Conservation (phyloP, 2,888 invertebrate species). For the Resseliella maxima region DNA sequence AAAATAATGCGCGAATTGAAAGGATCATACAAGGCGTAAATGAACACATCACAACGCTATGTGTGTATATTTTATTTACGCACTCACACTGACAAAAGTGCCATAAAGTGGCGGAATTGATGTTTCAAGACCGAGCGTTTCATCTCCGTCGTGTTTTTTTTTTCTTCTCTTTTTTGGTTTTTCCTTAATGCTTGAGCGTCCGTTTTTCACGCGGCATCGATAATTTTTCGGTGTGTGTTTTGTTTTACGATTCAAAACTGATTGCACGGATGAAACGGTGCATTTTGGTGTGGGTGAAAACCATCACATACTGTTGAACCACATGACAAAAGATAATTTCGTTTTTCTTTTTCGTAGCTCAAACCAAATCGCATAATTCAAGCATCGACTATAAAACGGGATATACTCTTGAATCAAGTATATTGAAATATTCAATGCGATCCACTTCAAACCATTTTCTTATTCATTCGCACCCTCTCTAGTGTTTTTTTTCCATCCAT, state of each 20-base stretch:
- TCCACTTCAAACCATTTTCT: constrained; percentile 31
- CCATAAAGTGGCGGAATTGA: constrained; percentile 35
- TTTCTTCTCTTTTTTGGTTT: background rate
- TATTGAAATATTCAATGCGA: constrained; percentile 48
- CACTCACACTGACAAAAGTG: background rate
- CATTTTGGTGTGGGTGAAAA: background rate
- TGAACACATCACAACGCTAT: background rate
- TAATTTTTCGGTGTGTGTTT: too few relatives aligned
- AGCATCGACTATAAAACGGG: background rate
- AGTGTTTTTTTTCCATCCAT: background rate
- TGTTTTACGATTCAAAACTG: background rate
- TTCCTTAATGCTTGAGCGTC: too few relatives aligned
- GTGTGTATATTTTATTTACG: background rate
- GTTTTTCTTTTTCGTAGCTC: background rate
- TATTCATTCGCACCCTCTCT: background rate
- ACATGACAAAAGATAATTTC: background rate
- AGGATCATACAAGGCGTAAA: constrained; percentile 15
- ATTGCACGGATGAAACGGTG: background rate
- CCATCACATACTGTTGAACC: background rate
- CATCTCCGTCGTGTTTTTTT: background rate
- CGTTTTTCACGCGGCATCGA: background rate
- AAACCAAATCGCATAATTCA: constrained; percentile 15
- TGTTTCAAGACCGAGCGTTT: background rate
- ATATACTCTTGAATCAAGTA: background rate
- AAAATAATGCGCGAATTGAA: background rate